Evolutionary conservation across 2,113 vertebrate genomes (phyloP).

Genomic region (Phylloscopus trochilus): DNA sequence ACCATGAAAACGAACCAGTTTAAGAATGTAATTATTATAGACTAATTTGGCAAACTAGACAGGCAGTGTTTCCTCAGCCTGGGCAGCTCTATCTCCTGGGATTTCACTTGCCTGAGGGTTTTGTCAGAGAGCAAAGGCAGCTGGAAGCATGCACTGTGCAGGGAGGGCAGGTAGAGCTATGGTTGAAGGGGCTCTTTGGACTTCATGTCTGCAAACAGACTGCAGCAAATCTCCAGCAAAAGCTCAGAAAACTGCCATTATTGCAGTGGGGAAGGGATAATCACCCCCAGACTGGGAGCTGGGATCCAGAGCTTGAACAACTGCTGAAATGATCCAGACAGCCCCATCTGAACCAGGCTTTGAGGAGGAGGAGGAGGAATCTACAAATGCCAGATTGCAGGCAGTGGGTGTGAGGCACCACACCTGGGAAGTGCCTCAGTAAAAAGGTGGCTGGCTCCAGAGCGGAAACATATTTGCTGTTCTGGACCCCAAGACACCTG

Average conservation of each 20-base stretch:
- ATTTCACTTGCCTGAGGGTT: not conserved
- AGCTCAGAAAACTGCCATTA: not conserved
- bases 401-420: not conserved
- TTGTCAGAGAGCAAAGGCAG: not conserved
- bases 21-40: slow-evolving; percentile 33
- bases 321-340: not conserved
- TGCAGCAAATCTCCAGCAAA: not conserved
- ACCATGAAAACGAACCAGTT: not conserved
- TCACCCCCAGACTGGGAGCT: not conserved
- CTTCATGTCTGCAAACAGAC: not conserved
- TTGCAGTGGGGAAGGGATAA: not conserved
- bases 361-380: not conserved
- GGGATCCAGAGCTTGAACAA: not conserved
- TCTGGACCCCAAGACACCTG: not conserved
- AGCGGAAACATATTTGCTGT: not conserved
- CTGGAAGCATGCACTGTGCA: not conserved
- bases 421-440: fast-evolving
- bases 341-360: not conserved
- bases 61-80: not conserved
- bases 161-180: not conserved
- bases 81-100: not conserved
- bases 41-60: slow-evolving; percentile 20
- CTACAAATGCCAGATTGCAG: not conserved
- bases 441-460: not conserved
- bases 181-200: not conserved